A percentile compares a stretch with the other conserved stretches of the same genome.
Conservation (phyloP, 92 coral and sea anemone species). For the Epizoanthus illoricatus region DNA sequence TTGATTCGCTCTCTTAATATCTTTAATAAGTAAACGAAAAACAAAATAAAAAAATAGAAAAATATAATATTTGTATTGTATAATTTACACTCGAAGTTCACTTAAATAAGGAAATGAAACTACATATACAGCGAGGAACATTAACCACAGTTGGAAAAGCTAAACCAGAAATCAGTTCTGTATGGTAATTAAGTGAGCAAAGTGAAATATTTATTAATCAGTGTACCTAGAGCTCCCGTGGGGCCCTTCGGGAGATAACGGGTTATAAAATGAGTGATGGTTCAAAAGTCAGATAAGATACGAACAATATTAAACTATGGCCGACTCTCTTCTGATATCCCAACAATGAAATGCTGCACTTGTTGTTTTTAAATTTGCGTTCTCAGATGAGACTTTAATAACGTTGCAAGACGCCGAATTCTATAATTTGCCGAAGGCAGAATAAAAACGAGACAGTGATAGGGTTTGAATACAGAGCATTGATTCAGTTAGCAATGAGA, state of each 20-base stretch:
- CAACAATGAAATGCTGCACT: not conserved
- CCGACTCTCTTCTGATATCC: not conserved
- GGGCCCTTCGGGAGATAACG: not conserved
- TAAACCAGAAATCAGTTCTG: not conserved
- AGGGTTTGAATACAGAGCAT: not conserved
- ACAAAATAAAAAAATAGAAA: too few relatives aligned
- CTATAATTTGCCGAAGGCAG: slow-evolving; percentile 18
- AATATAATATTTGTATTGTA: too few relatives aligned
- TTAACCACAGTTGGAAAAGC: too few relatives aligned
- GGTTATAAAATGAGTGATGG: not conserved
- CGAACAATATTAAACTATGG: not conserved
- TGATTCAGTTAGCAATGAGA: not conserved
- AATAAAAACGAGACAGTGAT: slow-evolving; percentile 12
- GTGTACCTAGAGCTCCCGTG: not conserved
- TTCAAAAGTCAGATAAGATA: not conserved
- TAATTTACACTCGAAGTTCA: too few relatives aligned
- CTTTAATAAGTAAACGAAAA: too few relatives aligned
- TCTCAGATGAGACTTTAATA: slow-evolving; percentile 24
- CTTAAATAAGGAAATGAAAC: not conserved
- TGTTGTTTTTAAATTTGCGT: not conserved
- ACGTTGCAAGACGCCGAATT: not conserved
- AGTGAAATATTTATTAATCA: not conserved
- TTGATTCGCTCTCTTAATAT: too few relatives aligned
- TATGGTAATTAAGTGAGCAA: not conserved
- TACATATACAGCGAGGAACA: not conserved